Base-by-base conservation (phyloP, 2,888 invertebrate genomes). In the Clivina fossor region DNA sequence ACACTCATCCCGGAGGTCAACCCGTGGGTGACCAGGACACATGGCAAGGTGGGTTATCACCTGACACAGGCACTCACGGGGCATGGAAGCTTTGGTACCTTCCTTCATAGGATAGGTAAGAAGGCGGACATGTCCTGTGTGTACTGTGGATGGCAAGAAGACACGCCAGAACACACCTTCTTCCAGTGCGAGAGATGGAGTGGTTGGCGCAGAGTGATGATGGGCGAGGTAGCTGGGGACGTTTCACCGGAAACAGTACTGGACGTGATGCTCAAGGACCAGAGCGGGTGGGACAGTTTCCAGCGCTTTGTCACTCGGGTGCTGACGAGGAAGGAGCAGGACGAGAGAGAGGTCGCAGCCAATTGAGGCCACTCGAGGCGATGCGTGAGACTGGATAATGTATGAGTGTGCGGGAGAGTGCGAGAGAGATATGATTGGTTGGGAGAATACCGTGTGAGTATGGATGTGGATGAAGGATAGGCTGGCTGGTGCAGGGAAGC, bases 21-120 rank as follows among this genome's bases (percentile, higher is more conserved):
- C n/a, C 8, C 15, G 3, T 62, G 62, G 63, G 2, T 32, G 4
- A 20, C 26, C 4, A 19, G 58, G 11, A 30, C 48, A 38, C 16
- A 62, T 41, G 55, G 54, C 5, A 24, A 59, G 11, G 3, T 54
- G 0, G 40, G 35, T 9, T 62, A 59, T 24, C 32, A 53, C 43
- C 5, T 61, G 7, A 60, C 58, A 11, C 61, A 64, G 28, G 32
- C 55, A 5, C 44, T 61, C 8, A 59, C 58, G 2, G 61, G 57
- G 3, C 62, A 63, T 44, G 61, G 62, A 2, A 56, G 57, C 35
- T 60, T 61, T 30, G 35, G 32, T 5, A 32, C 33, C 2, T 64
- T 61, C 46, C 18, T 58, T 4, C n/a, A 55, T n/a, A 46, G 46
- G n/a, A 62, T 62, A 1, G 56, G 59, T 1, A 60, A 56, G 33